phyloP scores from a whole-genome alignment of 92 coral and sea anemone species.

The Scolanthus callimorphus region DNA sequence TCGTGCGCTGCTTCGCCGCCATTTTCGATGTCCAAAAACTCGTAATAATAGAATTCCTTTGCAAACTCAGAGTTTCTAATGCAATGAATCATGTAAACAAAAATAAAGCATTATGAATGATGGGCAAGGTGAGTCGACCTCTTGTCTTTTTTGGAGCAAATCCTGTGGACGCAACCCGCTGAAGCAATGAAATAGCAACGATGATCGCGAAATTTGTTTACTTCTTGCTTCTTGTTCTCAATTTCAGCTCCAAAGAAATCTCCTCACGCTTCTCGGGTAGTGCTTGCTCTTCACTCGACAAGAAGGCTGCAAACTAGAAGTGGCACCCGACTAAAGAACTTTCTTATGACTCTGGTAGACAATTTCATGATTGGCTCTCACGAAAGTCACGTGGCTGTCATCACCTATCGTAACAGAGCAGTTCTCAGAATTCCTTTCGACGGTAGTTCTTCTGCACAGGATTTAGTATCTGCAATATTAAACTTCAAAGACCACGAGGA shows the following conservation, averaged over 20 bases:
- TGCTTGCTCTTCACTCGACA: neutral
- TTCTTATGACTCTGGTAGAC: neutral
- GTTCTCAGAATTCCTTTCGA: neutral
- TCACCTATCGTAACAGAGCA: neutral
- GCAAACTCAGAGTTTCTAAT: too few relatives aligned
- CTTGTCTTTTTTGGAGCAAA: too few relatives aligned
- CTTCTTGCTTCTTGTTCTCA: too few relatives aligned
- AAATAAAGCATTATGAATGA: too few relatives aligned
- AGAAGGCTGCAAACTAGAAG: neutral
- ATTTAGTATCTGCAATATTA: neutral
- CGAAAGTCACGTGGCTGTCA: neutral
- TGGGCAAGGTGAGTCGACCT: too few relatives aligned
- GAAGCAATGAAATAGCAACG: too few relatives aligned
- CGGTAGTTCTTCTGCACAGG: neutral
- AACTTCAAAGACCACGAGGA: neutral
- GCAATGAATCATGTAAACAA: too few relatives aligned
- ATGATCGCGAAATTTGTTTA: too few relatives aligned
- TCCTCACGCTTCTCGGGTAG: neutral
- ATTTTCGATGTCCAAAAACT: too few relatives aligned
- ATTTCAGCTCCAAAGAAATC: conserved; percentile 10
- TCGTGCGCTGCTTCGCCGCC: too few relatives aligned
- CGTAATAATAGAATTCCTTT: too few relatives aligned
- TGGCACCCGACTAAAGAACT: neutral
- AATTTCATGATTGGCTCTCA: neutral
- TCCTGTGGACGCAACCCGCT: too few relatives aligned